Percentiles rank a stretch among this genome's conserved stretches.
Evolutionary conservation across 2,113 vertebrate genomes (phyloP).

Genomic region (Machaerirhynchus nigripectus): DNA sequence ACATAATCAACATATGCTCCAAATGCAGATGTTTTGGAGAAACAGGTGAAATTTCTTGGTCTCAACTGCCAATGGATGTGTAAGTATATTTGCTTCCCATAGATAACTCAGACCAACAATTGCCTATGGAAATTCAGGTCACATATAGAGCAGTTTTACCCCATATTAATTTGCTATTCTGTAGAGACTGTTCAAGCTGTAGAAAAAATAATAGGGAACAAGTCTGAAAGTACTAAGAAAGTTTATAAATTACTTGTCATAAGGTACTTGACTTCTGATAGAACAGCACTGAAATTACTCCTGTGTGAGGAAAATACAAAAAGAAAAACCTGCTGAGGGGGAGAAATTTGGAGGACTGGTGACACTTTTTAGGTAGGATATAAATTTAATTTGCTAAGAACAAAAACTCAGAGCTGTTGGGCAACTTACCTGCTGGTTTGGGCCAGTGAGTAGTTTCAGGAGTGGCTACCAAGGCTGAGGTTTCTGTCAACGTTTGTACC

Average conservation of each 20-base stretch:
- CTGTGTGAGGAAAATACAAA: background rate
- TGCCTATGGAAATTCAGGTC: background rate
- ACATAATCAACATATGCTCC: background rate
- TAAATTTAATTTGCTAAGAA: background rate
- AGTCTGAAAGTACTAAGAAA: conserved; percentile 2
- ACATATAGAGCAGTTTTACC: background rate
- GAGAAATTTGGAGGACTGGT: background rate
- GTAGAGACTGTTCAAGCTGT: background rate
- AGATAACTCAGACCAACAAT: background rate
- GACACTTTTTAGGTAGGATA: background rate
- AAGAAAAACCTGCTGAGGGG: background rate
- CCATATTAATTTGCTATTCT: background rate
- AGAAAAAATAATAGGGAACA: background rate
- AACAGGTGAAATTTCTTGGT: background rate
- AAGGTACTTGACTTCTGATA: conserved; percentile 4
- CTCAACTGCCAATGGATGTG: background rate
- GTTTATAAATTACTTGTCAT: conserved; percentile 18
- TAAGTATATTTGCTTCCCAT: background rate
- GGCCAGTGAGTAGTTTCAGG: background rate
- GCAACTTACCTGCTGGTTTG: background rate
- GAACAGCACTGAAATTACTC: background rate
- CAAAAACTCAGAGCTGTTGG: background rate
- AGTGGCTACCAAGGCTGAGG: background rate
- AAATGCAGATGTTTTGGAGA: background rate
- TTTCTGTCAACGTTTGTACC: background rate